These are phyloP conservation scores for Charina bottae DNA, from an alignment of 2,113 vertebrate genomes.

Conservation along the genomic window DNA sequence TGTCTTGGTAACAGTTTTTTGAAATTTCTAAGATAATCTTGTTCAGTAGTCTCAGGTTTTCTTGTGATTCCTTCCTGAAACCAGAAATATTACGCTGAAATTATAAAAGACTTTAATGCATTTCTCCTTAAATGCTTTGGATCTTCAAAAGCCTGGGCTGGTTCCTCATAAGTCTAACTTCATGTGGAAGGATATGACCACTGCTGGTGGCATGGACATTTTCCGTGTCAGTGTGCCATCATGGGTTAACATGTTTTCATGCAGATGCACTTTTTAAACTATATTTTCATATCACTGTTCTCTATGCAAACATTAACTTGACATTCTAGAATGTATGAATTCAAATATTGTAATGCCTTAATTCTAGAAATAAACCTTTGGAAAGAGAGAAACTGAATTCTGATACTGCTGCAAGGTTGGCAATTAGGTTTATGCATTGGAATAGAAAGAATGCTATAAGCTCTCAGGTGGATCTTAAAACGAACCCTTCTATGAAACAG, in stretches of 20 bases:
- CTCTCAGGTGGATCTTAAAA: not conserved
- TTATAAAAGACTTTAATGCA: not conserved
- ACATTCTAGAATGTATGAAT: not conserved
- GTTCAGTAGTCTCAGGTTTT: not conserved
- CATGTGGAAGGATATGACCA: not conserved
- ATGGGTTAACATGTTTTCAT: not conserved
- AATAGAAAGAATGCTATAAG: not conserved
- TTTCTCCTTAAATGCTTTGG: not conserved
- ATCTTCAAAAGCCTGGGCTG: not conserved
- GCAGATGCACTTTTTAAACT: constrained; percentile 7
- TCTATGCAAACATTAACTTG: not conserved
- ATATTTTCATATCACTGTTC: not conserved
- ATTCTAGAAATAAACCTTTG: not conserved
- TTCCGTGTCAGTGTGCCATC: not conserved
- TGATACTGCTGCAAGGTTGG: not conserved
- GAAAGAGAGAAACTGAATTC: not conserved
- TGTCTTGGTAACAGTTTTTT: not conserved
- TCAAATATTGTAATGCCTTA: constrained; percentile 7
- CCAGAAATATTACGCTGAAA: not conserved
- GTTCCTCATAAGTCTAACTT: not conserved
- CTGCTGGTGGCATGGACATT: not conserved
- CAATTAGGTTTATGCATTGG: no score
- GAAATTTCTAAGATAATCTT: not conserved
- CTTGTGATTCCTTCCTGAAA: not conserved
- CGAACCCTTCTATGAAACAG: not conserved